Conservation (phyloP, 2,888 invertebrate genomes). For the Schizotus pectinicornis region DNA sequence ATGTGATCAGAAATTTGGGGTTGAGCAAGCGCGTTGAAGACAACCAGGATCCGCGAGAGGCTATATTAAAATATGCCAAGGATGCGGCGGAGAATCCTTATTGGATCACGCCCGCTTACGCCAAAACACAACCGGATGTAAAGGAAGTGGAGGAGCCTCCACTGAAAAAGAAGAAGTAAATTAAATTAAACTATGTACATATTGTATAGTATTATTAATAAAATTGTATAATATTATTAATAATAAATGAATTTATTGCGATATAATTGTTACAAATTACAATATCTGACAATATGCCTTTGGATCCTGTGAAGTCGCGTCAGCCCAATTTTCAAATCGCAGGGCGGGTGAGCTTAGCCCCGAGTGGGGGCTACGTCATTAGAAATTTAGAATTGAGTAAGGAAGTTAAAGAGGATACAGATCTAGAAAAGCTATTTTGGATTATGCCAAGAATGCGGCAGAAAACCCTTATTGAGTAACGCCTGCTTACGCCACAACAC, state of each 20-base stretch:
- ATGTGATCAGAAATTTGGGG: slow-evolving; percentile 91
- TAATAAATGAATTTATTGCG: too few species aligned
- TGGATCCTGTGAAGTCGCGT: slow-evolving; percentile 84
- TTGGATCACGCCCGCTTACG: slow-evolving; percentile 94
- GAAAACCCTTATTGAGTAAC: slow-evolving; percentile 98
- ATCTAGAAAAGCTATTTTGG: slow-evolving; percentile 94
- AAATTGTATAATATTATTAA: too few species aligned
- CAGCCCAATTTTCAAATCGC: slow-evolving; percentile 84
- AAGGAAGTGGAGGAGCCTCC: slow-evolving; percentile 65
- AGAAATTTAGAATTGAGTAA: slow-evolving; percentile 94
- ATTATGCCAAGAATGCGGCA: slow-evolving; percentile 92
- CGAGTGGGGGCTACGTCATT: slow-evolving; percentile 89
- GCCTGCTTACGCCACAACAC: slow-evolving; percentile 88
- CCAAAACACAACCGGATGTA: slow-evolving; percentile 87
- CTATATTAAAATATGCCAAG: slow-evolving; percentile 92
- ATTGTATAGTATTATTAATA: too few species aligned
- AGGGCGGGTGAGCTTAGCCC: slow-evolving; percentile 93
- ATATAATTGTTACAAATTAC: too few species aligned
- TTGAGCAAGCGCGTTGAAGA: slow-evolving; percentile 90
- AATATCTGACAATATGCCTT: too few species aligned
- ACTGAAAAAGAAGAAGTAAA: slow-evolving; percentile 48
- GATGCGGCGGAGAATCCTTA: slow-evolving; percentile 96
- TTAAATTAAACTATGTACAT: neutral
- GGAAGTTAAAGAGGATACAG: slow-evolving; percentile 88
- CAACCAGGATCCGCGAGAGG: slow-evolving; percentile 93